Base-by-base conservation (phyloP, 2,888 invertebrate species). In the Xylota segnis region DNA sequence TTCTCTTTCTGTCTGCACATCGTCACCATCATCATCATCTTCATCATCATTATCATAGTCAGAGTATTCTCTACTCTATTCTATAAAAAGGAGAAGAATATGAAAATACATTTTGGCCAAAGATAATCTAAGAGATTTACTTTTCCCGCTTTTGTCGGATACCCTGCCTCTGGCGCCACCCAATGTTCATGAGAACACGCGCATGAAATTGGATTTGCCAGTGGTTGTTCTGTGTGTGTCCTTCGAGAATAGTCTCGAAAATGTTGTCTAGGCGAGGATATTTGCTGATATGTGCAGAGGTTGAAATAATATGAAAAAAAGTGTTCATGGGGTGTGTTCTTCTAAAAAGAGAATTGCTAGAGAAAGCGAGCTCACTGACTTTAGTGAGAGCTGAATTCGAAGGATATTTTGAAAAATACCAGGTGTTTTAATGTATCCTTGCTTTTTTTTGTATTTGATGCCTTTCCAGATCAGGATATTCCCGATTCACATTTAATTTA, bases 181-280 rank as follows among this genome's bases (percentile, higher is more conserved):
- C 47, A 23, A 70, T 34, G 47, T 61, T 65, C 52, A 37, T 45
- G 56, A 29, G 59, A 71, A 71, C 79, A 79, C 66, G 84, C 84
- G 84, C 79, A 71, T 71, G 52, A 47, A 65, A 70, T 63, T 40
- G 29, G 27, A 50, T 56, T 56, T 23, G 0, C 40, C n/a, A 37
- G 12, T 37, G 54, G 29, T n/a, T 12, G 37, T 37, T 37, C 37
- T 16, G 52, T 32, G 52, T 32, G n/a, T 43, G 75, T 79, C 75
- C 75, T 79, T 75, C 45, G 75, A 70, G 84, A 84, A 79, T 47
- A 59, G 61, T 83, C 77, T 83, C 43, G 66, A 72, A 83, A 71
- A 47, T 34, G 32, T 83, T 66, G 83, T 78, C 78, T 74, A 68
- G 56, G 77, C 61, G 71, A 83, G 56, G 16, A 65, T 9, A 27